Conservation (phyloP, 2,888 invertebrate genomes). For the Oegoconia quadripuncta region DNA sequence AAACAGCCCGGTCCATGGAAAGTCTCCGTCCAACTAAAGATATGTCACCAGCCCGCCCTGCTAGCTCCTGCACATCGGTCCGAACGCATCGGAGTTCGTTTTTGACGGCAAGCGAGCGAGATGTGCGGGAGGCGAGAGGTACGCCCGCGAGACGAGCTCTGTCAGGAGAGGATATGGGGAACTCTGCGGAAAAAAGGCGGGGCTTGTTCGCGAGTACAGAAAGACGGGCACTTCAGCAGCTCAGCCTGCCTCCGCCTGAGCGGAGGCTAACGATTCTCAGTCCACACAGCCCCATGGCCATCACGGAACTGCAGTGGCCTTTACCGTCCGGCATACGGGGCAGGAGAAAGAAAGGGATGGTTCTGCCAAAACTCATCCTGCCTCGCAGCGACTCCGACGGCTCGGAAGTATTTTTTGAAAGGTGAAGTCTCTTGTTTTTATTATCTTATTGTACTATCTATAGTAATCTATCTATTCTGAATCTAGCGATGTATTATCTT, state of each 20-base stretch:
- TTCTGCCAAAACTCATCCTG: constrained; percentile 85
- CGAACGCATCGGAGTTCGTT: constrained; percentile 80
- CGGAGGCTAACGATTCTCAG: constrained; percentile 87
- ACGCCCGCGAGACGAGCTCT: constrained; percentile 81
- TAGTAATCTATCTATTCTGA: neutral
- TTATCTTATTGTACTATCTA: neutral
- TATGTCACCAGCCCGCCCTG: constrained; percentile 74
- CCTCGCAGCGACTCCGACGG: constrained; percentile 87
- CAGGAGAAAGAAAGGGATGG: constrained; percentile 85
- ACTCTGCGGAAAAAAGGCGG: constrained; percentile 82
- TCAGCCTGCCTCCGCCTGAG: constrained; percentile 84
- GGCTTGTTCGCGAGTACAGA: constrained; percentile 84
- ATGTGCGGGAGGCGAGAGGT: constrained; percentile 82
- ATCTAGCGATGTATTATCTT: too few relatives aligned
- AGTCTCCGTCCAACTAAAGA: constrained; percentile 81
- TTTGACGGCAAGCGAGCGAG: constrained; percentile 82
- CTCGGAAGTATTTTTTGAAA: constrained; percentile 82
- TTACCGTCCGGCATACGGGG: constrained; percentile 79
- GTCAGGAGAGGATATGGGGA: constrained; percentile 81
- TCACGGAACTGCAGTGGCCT: constrained; percentile 82
- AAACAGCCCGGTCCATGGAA: constrained; percentile 85
- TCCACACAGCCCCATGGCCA: constrained; percentile 86
- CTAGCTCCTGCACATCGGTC: constrained; percentile 70
- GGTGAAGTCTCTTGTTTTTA: constrained; percentile 49
- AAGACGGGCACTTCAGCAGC: constrained; percentile 81